Percentiles rank a stretch among this genome's conserved stretches.
Evolutionary conservation across 2,113 vertebrate species (phyloP).

Genomic region (Cyphomyrus discorhynchus): DNA sequence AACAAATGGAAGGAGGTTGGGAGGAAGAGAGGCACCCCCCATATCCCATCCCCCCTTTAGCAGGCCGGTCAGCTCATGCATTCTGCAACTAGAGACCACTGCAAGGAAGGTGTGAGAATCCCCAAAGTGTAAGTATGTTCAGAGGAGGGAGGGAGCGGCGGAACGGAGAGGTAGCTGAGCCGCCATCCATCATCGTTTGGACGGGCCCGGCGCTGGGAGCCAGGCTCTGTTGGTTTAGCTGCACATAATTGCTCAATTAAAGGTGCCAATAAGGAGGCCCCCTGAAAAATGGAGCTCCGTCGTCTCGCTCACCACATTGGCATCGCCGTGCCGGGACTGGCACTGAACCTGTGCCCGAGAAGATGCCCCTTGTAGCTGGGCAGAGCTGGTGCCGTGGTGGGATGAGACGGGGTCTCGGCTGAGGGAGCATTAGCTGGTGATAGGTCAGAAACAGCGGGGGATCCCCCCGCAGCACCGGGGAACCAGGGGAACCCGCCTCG

Average conservation of each 20-base stretch:
- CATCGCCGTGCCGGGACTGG: not conserved
- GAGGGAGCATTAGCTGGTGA: not conserved
- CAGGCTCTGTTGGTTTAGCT: not conserved
- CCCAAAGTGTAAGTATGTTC: not conserved
- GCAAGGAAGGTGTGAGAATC: not conserved
- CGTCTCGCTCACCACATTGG: not conserved
- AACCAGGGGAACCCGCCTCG: not conserved
- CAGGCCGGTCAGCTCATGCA: not conserved
- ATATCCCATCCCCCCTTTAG: not conserved
- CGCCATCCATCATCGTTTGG: not conserved
- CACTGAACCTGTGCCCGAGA: not conserved
- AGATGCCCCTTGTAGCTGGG: not conserved
- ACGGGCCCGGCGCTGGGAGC: not conserved
- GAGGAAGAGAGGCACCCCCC: too few species aligned
- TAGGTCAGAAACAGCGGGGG: not conserved
- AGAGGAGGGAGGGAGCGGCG: not conserved
- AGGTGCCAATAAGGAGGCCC: not conserved
- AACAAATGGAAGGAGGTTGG: not conserved
- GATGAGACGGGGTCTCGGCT: not conserved
- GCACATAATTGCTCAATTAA: conserved; percentile 11
- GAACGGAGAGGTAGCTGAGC: not conserved
- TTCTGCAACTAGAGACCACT: not conserved
- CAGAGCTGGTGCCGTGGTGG: not conserved
- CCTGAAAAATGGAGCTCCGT: not conserved
- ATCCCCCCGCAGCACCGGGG: not conserved